phyloP scores from a whole-genome alignment of 2,797 vertebrate genomes.

The Steatocranus sp. region DNA sequence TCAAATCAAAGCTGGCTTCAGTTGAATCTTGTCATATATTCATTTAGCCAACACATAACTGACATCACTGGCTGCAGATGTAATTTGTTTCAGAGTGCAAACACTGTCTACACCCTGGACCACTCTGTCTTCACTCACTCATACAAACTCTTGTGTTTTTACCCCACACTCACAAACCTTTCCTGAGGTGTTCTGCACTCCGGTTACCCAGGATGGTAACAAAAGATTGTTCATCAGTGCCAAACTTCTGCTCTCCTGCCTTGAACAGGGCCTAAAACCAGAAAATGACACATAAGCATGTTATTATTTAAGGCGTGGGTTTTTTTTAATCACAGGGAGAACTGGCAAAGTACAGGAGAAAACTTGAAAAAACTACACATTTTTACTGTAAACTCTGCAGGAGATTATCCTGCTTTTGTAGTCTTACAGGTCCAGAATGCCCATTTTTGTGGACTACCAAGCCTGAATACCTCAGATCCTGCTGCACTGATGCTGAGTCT shows the following conservation, averaged over 20 bases:
- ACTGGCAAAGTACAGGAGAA: neutral
- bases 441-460: neutral
- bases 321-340: neutral
- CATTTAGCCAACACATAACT: neutral
- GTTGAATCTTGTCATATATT: neutral
- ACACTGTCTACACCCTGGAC: neutral
- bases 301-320: neutral
- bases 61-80: neutral
- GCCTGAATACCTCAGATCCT: neutral
- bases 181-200: slow-evolving; percentile 82
- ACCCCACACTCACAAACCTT: slow-evolving; percentile 66
- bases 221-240: slow-evolving; percentile 95
- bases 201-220: slow-evolving; percentile 92
- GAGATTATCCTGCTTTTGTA: neutral
- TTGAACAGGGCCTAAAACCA: slow-evolving; percentile 82
- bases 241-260: slow-evolving; percentile 92
- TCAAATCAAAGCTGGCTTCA: neutral
- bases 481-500: neutral
- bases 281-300: neutral
- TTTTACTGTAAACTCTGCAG: neutral
- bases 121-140: neutral
- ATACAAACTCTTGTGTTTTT: neutral
- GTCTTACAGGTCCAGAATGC: neutral
- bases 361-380: neutral
- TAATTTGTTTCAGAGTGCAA: neutral